Percentiles rank a stretch among this genome's conserved stretches.
Evolutionary conservation across 2,888 invertebrate genomes (phyloP).

Genomic region (Chloroclysta siterata): DNA sequence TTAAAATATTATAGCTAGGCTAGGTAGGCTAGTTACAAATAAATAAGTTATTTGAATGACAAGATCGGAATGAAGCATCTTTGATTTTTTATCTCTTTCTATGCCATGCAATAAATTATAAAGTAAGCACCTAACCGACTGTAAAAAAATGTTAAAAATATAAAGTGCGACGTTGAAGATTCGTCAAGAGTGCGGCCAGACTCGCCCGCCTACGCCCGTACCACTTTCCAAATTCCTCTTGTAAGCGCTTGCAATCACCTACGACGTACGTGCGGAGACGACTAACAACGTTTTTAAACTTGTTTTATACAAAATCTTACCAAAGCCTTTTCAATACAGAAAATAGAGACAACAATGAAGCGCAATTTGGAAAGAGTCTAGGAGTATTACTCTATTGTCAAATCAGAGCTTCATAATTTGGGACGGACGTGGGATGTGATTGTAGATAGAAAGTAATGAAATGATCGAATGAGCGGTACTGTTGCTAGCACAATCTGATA

Average conservation of each 20-base stretch:
- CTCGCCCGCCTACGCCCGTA: conserved; percentile 81
- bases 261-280: conserved; percentile 66
- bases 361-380: conserved; percentile 41
- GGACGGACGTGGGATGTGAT: conserved; percentile 29
- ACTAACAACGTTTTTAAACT: conserved; percentile 59
- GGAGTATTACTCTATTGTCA: conserved; percentile 28
- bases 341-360: conserved; percentile 39
- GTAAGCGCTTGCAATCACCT: conserved; percentile 79
- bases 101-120: conserved; percentile 43
- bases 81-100: conserved; percentile 5
- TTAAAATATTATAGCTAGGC: not conserved
- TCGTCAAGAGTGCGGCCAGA: conserved; percentile 76
- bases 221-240: conserved; percentile 84
- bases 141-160: conserved; percentile 75
- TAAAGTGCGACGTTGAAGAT: conserved; percentile 76
- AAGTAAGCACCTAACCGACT: conserved; percentile 52
- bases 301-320: conserved; percentile 53
- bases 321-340: conserved; percentile 41
- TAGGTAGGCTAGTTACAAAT: not conserved
- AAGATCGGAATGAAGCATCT: conserved; percentile 24
- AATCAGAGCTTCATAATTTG: conserved; percentile 39
- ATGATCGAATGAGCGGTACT: conserved; percentile 17
- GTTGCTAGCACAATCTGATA: not conserved
- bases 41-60: conserved; percentile 6
- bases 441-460: conserved; percentile 29